Percentiles rank a stretch among this genome's conserved stretches.
Evolutionary conservation across 30 jellyfish, hydroid and myxozoan species (phyloP).

Genomic region (Cassiopea andromeda): DNA sequence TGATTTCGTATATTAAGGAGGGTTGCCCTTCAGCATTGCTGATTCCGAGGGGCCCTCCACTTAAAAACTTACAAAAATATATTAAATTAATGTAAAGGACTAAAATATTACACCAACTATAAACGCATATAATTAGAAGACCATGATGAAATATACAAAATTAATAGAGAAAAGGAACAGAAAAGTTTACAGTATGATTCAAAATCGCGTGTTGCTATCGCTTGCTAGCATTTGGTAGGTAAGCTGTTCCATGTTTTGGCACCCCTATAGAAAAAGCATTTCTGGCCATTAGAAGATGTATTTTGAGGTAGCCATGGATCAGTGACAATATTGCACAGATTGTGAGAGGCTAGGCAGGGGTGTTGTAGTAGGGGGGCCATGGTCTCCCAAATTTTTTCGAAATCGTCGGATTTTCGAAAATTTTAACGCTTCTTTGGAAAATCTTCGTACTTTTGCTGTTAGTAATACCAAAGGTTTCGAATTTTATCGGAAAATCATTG

Average conservation of each 20-base stretch:
- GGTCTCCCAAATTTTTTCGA: too few relatives aligned
- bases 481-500: too few relatives aligned
- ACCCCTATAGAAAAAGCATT: conserved; percentile 16
- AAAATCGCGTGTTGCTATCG: neutral
- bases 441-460: too few relatives aligned
- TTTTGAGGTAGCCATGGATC: conserved; percentile 8
- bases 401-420: too few relatives aligned
- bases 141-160: neutral
- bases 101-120: neutral
- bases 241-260: conserved; percentile 34
- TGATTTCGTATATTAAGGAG: neutral
- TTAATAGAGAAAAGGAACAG: neutral
- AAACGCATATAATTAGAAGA: neutral
- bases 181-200: neutral
- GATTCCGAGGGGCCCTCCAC: neutral
- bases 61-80: neutral
- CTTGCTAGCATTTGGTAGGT: conserved; percentile 5
- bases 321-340: conserved; percentile 5
- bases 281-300: conserved; percentile 3
- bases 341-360: neutral
- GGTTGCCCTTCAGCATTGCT: neutral
- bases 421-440: too few relatives aligned
- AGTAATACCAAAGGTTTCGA: too few relatives aligned
- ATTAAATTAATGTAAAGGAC: neutral
- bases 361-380: too few relatives aligned